phyloP scores from a whole-genome alignment of 2,888 invertebrate genomes.

The Tanaodytes sp. region DNA sequence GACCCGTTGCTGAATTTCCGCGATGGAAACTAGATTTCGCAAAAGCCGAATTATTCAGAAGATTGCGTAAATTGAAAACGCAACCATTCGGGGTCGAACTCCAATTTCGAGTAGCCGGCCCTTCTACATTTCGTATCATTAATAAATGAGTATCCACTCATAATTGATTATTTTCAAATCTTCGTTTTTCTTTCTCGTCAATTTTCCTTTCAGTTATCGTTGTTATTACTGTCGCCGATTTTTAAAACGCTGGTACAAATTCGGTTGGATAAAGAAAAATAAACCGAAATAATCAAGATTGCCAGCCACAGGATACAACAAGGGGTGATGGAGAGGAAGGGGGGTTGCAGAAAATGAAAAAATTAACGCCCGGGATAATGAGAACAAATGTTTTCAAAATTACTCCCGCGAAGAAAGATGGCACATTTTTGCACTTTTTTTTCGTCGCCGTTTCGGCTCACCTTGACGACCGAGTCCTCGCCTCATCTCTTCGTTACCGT shows the following conservation, averaged over 20 bases:
- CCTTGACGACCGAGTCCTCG: too few relatives aligned
- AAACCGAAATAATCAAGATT: constrained; percentile 41
- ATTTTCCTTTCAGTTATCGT: background rate
- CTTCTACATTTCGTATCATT: constrained; percentile 50
- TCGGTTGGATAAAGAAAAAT: constrained; percentile 14
- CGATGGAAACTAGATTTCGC: constrained; percentile 21
- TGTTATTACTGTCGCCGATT: too few relatives aligned
- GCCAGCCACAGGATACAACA: constrained; percentile 12
- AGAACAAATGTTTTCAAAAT: constrained; percentile 43
- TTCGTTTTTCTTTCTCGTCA: background rate
- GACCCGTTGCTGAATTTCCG: too few relatives aligned
- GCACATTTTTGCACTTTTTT: too few relatives aligned
- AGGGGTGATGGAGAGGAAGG: too few relatives aligned
- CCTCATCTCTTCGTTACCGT: background rate
- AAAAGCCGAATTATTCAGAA: constrained; percentile 34
- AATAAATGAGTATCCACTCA: constrained; percentile 50
- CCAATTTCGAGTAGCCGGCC: constrained; percentile 56
- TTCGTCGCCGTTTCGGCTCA: too few relatives aligned
- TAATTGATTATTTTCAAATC: constrained; percentile 39
- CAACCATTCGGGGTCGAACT: constrained; percentile 59
- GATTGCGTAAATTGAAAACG: constrained; percentile 59
- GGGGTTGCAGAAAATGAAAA: too few relatives aligned
- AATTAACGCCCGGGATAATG: constrained; percentile 34
- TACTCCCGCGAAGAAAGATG: constrained; percentile 1
- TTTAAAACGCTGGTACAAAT: too few relatives aligned